These are phyloP conservation scores for Autographa gamma DNA, from an alignment of 2,888 invertebrate genomes.

Conservation along the genomic window DNA sequence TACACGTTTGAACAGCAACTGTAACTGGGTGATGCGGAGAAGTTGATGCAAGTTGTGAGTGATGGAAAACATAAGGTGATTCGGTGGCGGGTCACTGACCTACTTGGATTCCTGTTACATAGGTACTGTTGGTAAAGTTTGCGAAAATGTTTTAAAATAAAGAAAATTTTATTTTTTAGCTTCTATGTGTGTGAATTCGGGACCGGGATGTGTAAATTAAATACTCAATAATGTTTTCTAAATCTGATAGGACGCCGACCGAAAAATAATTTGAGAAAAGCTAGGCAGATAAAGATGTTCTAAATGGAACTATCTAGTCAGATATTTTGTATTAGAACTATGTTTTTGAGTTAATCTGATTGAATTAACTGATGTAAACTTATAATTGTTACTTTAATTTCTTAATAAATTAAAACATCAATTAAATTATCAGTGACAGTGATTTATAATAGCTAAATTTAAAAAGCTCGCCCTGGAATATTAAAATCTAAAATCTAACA, in stretches of 20 bases:
- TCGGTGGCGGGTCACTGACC: constrained; percentile 42
- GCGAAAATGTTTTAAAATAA: neutral
- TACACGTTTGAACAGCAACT: constrained; percentile 32
- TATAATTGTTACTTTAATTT: no score
- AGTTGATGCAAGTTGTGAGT: constrained; percentile 52
- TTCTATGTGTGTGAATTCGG: neutral
- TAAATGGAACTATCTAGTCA: no score
- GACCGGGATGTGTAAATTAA: no score
- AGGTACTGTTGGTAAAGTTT: neutral
- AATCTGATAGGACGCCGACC: no score
- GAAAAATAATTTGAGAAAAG: no score
- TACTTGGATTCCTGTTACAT: constrained; percentile 10
- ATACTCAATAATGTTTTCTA: no score
- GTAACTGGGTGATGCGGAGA: constrained; percentile 26
- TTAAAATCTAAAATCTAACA: neutral
- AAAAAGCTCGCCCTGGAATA: neutral
- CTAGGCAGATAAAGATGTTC: no score
- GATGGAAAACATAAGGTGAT: constrained; percentile 34
- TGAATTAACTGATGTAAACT: no score
- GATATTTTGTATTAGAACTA: no score
- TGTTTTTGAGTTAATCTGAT: no score
- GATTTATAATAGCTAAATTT: neutral
- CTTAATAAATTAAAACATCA: no score
- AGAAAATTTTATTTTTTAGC: neutral
- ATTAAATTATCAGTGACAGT: neutral